Evolutionary conservation across 2,797 vertebrate genomes (phyloP).

Genomic region (Manis javanica): DNA sequence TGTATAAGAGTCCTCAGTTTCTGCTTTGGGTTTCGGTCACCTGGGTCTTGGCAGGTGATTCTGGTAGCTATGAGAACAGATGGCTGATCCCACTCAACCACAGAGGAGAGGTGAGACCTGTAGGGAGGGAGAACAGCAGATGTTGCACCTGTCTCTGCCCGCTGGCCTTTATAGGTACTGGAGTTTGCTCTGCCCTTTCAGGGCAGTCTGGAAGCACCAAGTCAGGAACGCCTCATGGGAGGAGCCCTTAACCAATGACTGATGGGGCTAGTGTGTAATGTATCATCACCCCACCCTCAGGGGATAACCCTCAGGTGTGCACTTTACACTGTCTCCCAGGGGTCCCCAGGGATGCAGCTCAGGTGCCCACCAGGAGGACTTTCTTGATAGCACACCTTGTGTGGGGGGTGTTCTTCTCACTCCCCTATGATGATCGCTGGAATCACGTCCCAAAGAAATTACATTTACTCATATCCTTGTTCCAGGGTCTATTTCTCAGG

Average conservation of each 20-base stretch:
- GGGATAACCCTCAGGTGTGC: background rate
- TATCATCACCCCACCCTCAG: background rate
- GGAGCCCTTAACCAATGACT: background rate
- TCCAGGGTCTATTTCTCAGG: background rate
- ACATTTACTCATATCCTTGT: background rate
- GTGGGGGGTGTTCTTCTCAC: background rate
- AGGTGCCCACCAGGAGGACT: background rate
- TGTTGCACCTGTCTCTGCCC: background rate
- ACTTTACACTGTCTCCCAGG: background rate
- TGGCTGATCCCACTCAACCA: background rate
- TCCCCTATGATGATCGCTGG: background rate
- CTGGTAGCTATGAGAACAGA: background rate
- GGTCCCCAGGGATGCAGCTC: background rate
- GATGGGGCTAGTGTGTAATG: background rate
- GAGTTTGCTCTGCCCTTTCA: background rate
- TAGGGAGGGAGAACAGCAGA: background rate
- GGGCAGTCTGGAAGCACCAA: background rate
- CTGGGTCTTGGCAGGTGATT: background rate
- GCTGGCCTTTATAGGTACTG: background rate
- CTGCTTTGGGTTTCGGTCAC: background rate
- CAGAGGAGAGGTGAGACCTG: background rate
- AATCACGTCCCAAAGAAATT: background rate
- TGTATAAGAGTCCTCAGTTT: background rate
- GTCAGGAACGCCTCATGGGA: background rate
- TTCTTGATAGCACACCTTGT: background rate